phyloP scores from a whole-genome alignment of 2,113 vertebrate genomes.

The Cephalopholis sonnerati region DNA sequence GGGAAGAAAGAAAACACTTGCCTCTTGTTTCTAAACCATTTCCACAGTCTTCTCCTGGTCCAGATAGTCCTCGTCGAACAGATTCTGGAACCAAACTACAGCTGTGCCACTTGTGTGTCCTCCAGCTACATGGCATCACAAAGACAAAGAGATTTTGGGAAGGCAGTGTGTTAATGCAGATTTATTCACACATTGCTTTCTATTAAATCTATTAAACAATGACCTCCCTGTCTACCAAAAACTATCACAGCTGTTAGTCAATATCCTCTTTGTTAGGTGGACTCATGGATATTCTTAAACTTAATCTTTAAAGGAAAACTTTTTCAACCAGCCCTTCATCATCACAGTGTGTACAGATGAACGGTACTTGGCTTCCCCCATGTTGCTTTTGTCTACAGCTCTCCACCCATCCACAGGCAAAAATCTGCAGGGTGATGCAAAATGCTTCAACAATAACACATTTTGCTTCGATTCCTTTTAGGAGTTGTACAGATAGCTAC shows the following conservation, averaged over 20 bases:
- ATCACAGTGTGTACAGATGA: no score
- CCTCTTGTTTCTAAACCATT: conserved; percentile 93
- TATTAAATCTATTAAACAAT: no score
- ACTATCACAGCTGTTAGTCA: not conserved
- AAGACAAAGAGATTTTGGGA: not conserved
- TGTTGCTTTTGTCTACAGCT: no score
- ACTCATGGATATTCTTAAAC: no score
- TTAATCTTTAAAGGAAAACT: no score
- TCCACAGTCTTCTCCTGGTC: conserved; percentile 89
- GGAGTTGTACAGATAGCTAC: not conserved
- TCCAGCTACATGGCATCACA: conserved; percentile 88
- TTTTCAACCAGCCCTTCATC: no score
- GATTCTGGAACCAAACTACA: conserved; percentile 91
- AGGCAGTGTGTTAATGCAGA: not conserved
- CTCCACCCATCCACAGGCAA: no score
- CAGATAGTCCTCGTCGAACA: conserved; percentile 82
- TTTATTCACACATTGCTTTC: not conserved
- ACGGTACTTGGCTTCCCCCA: no score
- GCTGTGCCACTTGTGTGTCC: conserved; percentile 89
- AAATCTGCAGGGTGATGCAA: no score
- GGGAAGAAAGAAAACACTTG: conserved; percentile 72
- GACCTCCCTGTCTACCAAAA: not conserved
- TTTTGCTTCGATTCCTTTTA: no score
- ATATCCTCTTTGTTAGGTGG: no score
- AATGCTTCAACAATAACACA: no score